Base-by-base conservation (phyloP, 2,797 vertebrate species). In the Lateolabrax maculatus region DNA sequence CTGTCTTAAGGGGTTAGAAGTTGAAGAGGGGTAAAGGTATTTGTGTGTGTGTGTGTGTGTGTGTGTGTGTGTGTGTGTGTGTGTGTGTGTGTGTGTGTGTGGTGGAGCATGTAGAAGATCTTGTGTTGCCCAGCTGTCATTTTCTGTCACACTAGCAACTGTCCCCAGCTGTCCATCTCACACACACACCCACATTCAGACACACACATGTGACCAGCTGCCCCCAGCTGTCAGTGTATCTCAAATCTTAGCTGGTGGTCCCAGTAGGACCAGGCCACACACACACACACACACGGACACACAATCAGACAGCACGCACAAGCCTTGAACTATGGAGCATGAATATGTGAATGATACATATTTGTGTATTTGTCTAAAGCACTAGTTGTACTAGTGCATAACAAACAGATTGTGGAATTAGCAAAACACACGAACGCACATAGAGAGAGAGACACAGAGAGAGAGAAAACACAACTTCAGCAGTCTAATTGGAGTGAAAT, bases 161-260 rank as follows among this genome's bases (percentile, higher is more conserved):
- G 83, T 71, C 68, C 39, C 64, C 80, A 85, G 86, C 85, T 84
- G 84, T 82, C 87, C 15, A 1, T 69, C 66, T 12, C 39, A 43
- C 61, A 31, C 64, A 52, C 69, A 68, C 79, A 61, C 25, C 31
- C 62, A 60, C 64, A 73, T 48, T 66, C 52, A 67, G 46, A 71
- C 36, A 77, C 63, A 77, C 55, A 65, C 68, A 52, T 61, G 13
- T 73, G 63, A 84, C 63, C 87, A 87, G 70, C 74, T 86, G 84
- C 70, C 51, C 25, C 71, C 84, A 89, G 73, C 83, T 90, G 88
- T 84, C 79, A 48, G 16, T 53, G 84, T 71, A 27, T 65, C 69
- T 87, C 87, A 86, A 41, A 55, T 72, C 74, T 68, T 55, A n/a
- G 80, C 71, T 87, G 89, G 87, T 90, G 89, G 89, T 91, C 91